These are phyloP conservation scores for Drosophila mulleri DNA, from an alignment of 2,888 invertebrate species.

Conservation along the genomic window DNA sequence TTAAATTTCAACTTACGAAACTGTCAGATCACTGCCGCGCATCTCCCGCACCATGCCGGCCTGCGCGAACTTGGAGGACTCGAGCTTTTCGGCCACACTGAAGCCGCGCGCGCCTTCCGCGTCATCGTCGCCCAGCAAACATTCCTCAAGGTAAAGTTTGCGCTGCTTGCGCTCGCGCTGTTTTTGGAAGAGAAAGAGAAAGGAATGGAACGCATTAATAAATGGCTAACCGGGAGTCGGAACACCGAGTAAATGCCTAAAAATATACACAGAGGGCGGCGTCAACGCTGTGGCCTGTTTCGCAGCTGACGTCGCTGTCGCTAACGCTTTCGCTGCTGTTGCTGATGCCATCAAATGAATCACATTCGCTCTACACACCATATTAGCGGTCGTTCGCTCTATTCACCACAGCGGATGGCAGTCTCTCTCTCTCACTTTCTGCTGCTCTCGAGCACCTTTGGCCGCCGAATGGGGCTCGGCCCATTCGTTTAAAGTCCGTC, in stretches of 20 bases:
- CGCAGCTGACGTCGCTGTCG: constrained; percentile 27
- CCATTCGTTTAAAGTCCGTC: constrained; percentile 46
- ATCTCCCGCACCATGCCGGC: constrained; percentile 93
- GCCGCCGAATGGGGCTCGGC: constrained; percentile 24
- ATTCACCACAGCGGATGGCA: constrained; percentile 34
- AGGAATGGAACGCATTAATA: constrained; percentile 45
- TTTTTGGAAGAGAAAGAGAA: constrained; percentile 37
- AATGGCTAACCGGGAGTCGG: constrained; percentile 39
- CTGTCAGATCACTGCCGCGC: constrained; percentile 92
- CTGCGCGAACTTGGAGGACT: constrained; percentile 90
- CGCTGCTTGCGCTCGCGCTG: constrained; percentile 96
- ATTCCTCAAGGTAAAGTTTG: constrained; percentile 97
- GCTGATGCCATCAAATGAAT: constrained; percentile 58
- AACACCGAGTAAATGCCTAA: constrained; percentile 44
- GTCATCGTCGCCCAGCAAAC: constrained; percentile 92
- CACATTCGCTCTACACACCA: constrained; percentile 54
- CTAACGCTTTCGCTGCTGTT: background rate
- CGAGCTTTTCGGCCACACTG: constrained; percentile 96
- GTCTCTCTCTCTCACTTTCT: constrained; percentile 1
- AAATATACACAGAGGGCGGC: constrained; percentile 49
- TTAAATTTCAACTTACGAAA: constrained; percentile 86
- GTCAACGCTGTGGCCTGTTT: constrained; percentile 25
- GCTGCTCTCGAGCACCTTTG: constrained; percentile 9
- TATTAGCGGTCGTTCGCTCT: constrained; percentile 6
- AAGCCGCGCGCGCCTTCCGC: constrained; percentile 94